These are phyloP conservation scores for Synergus umbraculus DNA, from an alignment of 2,888 invertebrate genomes.

Conservation along the genomic window DNA sequence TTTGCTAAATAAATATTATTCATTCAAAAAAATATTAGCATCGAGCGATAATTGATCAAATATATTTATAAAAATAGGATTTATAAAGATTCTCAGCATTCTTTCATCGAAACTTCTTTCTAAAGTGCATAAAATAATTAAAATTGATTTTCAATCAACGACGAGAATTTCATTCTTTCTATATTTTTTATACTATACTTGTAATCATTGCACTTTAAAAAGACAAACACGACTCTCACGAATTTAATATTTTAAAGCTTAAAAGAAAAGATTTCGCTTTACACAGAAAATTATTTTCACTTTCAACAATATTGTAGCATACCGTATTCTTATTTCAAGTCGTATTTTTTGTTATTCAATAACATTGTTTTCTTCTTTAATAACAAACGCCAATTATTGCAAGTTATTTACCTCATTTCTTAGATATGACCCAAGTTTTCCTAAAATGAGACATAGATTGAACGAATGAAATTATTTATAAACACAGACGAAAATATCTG, in stretches of 20 bases:
- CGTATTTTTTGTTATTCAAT: neutral
- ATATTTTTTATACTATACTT: slow-evolving; percentile 1
- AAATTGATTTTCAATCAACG: neutral
- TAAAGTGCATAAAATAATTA: neutral
- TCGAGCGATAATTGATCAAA: neutral
- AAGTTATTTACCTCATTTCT: slow-evolving; percentile 11
- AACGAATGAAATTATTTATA: neutral
- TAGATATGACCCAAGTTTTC: neutral
- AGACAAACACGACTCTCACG: neutral
- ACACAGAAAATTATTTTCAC: neutral
- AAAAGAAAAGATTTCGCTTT: neutral
- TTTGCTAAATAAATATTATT: slow-evolving; percentile 4
- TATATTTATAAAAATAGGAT: slow-evolving; percentile 22
- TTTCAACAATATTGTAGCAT: neutral
- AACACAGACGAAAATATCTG: neutral
- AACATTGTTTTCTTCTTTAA: slow-evolving; percentile 1
- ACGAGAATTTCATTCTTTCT: slow-evolving; percentile 30
- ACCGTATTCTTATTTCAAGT: neutral
- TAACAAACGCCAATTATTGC: neutral
- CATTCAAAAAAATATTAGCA: neutral
- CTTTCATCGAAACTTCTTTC: neutral
- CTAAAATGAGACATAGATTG: neutral
- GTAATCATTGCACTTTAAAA: slow-evolving; percentile 32
- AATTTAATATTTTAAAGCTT: slow-evolving; percentile 3
- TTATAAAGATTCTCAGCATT: neutral